These are phyloP conservation scores for Aeoliscus strigatus DNA, from an alignment of 2,797 vertebrate species.

Conservation along the genomic window DNA sequence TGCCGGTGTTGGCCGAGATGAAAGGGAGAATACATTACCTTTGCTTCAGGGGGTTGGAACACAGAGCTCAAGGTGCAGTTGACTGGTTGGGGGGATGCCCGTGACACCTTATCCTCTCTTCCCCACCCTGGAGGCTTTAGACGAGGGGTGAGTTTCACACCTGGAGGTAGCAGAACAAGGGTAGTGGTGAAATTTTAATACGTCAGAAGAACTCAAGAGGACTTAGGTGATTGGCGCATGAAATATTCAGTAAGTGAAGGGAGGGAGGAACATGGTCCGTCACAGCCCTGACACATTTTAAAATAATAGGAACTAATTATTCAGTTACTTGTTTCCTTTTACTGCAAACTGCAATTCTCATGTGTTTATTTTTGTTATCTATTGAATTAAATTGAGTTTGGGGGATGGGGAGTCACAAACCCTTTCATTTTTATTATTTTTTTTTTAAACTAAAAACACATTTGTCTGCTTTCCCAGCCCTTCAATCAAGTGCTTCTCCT, in stretches of 20 bases:
- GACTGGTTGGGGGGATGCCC: constrained; percentile 53
- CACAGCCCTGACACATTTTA: constrained; percentile 15
- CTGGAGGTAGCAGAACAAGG: constrained; percentile 63
- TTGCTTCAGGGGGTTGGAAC: constrained; percentile 43
- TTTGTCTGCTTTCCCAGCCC: constrained; percentile 8
- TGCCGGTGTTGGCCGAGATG: constrained; percentile 26
- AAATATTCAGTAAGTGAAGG: constrained; percentile 63
- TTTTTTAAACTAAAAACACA: constrained; percentile 12
- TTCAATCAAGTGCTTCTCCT: constrained; percentile 20
- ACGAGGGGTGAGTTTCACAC: constrained; percentile 62
- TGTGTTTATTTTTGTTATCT: constrained; percentile 13
- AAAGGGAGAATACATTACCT: constrained; percentile 39
- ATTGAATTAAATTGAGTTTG: constrained; percentile 8
- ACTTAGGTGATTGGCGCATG: constrained; percentile 33
- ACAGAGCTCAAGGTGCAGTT: constrained; percentile 35
- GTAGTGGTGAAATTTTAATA: constrained; percentile 66
- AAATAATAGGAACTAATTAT: background rate
- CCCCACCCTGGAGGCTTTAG: constrained; percentile 40
- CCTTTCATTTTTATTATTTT: constrained; percentile 27
- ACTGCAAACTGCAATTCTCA: background rate
- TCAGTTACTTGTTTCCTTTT: constrained; percentile 9
- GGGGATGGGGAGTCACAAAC: constrained; percentile 9
- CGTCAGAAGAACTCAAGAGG: constrained; percentile 44
- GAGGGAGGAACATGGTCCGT: constrained; percentile 5
- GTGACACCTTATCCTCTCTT: constrained; percentile 60